These are phyloP conservation scores for Caenorhabditis macrosperma DNA, from an alignment of 2,888 invertebrate species.

Conservation along the genomic window DNA sequence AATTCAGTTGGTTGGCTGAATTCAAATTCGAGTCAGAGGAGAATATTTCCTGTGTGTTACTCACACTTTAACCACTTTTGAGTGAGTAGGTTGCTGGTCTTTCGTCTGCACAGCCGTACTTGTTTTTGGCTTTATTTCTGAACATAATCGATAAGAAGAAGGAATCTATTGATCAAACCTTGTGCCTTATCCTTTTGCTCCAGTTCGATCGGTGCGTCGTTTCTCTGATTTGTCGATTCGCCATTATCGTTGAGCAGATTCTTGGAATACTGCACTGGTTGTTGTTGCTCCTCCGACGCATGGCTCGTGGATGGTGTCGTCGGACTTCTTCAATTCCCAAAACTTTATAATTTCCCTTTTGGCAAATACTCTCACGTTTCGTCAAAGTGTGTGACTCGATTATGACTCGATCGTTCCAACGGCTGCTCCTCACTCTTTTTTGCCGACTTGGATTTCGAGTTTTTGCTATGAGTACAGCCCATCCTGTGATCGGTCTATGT, in stretches of 20 bases:
- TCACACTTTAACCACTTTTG: neutral
- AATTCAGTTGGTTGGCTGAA: slow-evolving; percentile 12
- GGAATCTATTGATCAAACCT: neutral
- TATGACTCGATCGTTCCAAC: slow-evolving; percentile 28
- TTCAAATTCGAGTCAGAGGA: neutral
- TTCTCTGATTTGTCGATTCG: slow-evolving; percentile 5
- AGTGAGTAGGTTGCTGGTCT: neutral
- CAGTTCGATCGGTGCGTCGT: neutral
- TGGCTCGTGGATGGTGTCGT: slow-evolving; percentile 27
- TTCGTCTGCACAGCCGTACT: neutral
- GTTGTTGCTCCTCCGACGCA: slow-evolving; percentile 17
- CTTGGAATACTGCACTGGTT: slow-evolving; percentile 29
- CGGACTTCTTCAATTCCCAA: slow-evolving; percentile 12
- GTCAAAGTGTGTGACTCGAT: slow-evolving; percentile 34
- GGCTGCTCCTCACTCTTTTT: slow-evolving; percentile 19
- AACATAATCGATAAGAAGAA: neutral
- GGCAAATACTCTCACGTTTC: slow-evolving; percentile 20
- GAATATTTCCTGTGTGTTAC: too few species aligned
- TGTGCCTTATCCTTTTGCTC: slow-evolving; percentile 10
- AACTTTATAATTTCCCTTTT: neutral
- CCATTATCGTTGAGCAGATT: slow-evolving; percentile 20
- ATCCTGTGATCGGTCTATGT: slow-evolving; percentile 24
- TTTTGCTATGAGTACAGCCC: slow-evolving; percentile 64
- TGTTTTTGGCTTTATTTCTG: neutral
- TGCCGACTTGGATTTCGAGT: slow-evolving; percentile 47